Conservation (phyloP, 2,797 vertebrate genomes). For the Rachycentron canadum region DNA sequence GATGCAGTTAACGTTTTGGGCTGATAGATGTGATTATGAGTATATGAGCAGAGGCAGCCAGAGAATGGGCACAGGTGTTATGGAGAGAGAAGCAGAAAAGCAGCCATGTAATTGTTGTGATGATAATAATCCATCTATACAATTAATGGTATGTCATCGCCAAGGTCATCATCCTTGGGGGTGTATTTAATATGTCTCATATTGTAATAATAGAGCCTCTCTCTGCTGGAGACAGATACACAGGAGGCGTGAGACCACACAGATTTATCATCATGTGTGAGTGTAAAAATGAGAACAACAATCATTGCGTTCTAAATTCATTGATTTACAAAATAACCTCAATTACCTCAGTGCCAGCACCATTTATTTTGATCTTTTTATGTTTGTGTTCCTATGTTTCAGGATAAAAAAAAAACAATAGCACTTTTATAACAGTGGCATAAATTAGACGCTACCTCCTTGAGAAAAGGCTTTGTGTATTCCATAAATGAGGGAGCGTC, state of each 20-base stretch:
- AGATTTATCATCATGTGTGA: constrained; percentile 67
- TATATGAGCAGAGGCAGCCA: constrained; percentile 71
- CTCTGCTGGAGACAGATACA: constrained; percentile 59
- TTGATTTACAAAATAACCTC: constrained; percentile 74
- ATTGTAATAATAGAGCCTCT: constrained; percentile 72
- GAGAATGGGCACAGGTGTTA: constrained; percentile 83
- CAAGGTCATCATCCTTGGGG: constrained; percentile 76
- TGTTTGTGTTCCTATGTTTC: constrained; percentile 66
- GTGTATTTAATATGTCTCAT: constrained; percentile 71
- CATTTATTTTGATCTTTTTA: constrained; percentile 67
- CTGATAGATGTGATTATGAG: constrained; percentile 88
- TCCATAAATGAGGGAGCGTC: constrained; percentile 68
- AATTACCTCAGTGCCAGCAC: constrained; percentile 62
- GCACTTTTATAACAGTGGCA: constrained; percentile 60
- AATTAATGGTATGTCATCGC: constrained; percentile 79
- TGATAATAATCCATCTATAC: constrained; percentile 78
- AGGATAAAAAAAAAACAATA: constrained; percentile 47
- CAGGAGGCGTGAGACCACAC: constrained; percentile 56
- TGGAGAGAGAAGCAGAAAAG: constrained; percentile 54
- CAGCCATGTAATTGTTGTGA: constrained; percentile 71
- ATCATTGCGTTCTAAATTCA: constrained; percentile 50
- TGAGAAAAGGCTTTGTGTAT: constrained; percentile 64
- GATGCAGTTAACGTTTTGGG: constrained; percentile 80
- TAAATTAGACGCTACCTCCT: constrained; percentile 66
- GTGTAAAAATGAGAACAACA: constrained; percentile 56